Conservation (phyloP, 2,113 vertebrate genomes). For the Pardalotus punctatus region DNA sequence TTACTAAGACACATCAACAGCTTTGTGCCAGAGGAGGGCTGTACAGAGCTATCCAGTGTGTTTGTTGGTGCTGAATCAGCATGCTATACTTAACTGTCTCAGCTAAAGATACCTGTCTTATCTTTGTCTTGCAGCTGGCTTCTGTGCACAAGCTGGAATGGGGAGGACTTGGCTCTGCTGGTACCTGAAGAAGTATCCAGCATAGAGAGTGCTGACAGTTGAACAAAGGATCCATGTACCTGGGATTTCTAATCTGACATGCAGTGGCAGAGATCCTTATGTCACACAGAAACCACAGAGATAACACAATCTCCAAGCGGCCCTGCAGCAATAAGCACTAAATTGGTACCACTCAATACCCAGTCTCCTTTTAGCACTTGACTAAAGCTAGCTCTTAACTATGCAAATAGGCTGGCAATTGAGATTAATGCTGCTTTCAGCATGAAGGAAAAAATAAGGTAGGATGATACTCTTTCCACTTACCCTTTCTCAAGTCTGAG, state of each 20-base stretch:
- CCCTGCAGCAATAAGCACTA: conserved; percentile 17
- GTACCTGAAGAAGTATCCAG: conserved; percentile 64
- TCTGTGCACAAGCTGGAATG: conserved; percentile 43
- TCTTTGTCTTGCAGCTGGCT: conserved; percentile 58
- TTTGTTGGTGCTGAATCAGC: neutral
- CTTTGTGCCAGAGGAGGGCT: neutral
- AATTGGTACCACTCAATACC: neutral
- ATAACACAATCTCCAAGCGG: neutral
- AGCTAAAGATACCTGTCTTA: neutral
- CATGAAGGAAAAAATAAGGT: neutral
- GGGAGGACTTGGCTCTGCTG: conserved; percentile 55
- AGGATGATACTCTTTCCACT: neutral
- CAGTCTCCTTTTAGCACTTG: neutral
- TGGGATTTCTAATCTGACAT: neutral
- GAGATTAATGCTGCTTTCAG: neutral
- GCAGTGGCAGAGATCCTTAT: neutral
- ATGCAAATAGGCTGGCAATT: neutral
- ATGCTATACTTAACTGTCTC: neutral
- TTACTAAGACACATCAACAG: neutral
- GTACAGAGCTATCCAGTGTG: neutral
- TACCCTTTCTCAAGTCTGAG: neutral
- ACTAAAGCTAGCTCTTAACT: conserved; percentile 7
- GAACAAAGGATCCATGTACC: neutral
- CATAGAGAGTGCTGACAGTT: conserved; percentile 41
- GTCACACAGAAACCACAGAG: neutral